Conservation (phyloP, 2,797 vertebrate species). For the Nasua narica region DNA sequence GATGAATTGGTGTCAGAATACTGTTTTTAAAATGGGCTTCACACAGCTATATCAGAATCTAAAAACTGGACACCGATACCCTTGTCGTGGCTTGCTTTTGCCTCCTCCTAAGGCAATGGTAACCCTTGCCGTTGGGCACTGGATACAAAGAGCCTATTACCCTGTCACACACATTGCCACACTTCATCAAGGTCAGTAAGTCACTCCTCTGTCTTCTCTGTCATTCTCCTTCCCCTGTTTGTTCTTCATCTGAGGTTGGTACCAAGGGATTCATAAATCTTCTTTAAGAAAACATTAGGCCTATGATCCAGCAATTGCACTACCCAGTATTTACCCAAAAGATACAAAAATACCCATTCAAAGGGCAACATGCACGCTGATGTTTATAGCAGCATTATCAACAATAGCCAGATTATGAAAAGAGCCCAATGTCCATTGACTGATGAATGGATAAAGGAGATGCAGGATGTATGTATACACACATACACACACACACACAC, state of each 20-base stretch:
- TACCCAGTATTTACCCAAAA: not conserved
- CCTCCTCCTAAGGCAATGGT: not conserved
- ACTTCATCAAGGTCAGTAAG: not conserved
- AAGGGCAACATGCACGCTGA: not conserved
- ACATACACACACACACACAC: too few relatives aligned
- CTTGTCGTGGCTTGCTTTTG: not conserved
- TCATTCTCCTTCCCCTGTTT: not conserved
- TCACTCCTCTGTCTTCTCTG: not conserved
- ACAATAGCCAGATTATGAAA: not conserved
- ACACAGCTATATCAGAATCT: not conserved
- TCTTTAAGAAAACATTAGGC: not conserved
- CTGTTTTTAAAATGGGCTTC: not conserved
- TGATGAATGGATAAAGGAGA: not conserved
- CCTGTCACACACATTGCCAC: not conserved
- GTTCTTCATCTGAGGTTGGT: not conserved
- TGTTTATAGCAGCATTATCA: not conserved
- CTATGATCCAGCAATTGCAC: not conserved
- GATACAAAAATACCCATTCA: not conserved
- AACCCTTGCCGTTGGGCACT: not conserved
- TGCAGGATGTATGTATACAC: not conserved
- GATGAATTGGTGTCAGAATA: not conserved
- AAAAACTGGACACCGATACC: not conserved
- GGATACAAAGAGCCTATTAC: not conserved
- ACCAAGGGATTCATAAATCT: not conserved
- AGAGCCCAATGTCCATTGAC: not conserved